Base-by-base conservation (phyloP, 2,888 invertebrate species). In the Aradus depressus region DNA sequence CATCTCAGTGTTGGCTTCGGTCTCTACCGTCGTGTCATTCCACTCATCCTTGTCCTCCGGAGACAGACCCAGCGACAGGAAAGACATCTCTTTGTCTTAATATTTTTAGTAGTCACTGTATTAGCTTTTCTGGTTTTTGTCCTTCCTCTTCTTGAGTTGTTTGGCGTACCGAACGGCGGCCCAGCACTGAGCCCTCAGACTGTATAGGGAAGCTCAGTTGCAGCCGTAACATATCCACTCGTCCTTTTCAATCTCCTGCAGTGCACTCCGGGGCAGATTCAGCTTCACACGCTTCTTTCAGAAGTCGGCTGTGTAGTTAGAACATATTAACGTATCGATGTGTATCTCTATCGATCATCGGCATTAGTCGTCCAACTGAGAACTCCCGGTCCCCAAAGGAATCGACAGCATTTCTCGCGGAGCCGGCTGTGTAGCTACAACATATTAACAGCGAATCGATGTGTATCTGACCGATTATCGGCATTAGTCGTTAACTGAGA, bases 321-420 rank as follows among this genome's bases (percentile, higher is more conserved):
- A n/a, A n/a, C n/a, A n/a, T n/a, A n/a, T n/a, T n/a, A n/a, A n/a
- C n/a, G n/a, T n/a, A n/a, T n/a, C n/a, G n/a, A n/a, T n/a, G n/a
- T n/a, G n/a, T n/a, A n/a, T n/a, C n/a, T n/a, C n/a, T n/a, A n/a
- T n/a, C n/a, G n/a, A n/a, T n/a, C n/a, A n/a, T n/a, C n/a, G n/a
- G n/a, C n/a, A n/a, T n/a, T n/a, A n/a, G n/a, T n/a, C n/a, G n/a
- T n/a, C n/a, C n/a, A n/a, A n/a, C n/a, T n/a, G n/a, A n/a, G n/a
- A n/a, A n/a, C n/a, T n/a, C n/a, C n/a, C n/a, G n/a, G n/a, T n/a
- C n/a, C n/a, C n/a, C n/a, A n/a, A n/a, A n/a, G n/a, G n/a, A n/a
- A n/a, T n/a, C n/a, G n/a, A 57, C 54, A 32, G 54, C 54, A 44
- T 47, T 52, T 51, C 66, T 66, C 57, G 72, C 73, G n/a, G n/a